Conservation (phyloP, 2,113 vertebrate species). For the Festucalex cinctus region DNA sequence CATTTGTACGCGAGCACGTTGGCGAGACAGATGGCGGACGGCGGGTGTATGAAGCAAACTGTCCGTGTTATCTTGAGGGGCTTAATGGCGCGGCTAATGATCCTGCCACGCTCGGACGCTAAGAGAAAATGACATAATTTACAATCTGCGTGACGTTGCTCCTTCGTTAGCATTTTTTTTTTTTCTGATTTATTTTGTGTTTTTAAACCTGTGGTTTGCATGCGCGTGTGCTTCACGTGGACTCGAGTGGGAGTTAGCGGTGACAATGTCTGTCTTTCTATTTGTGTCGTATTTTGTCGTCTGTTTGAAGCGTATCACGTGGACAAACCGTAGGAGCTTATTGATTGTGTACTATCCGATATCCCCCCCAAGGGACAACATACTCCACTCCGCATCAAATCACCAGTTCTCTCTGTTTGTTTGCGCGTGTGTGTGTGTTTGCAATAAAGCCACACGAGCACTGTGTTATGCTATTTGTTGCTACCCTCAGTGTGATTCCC, state of each 20-base stretch:
- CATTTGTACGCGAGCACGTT: conserved; percentile 3
- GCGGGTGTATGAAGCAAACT: conserved; percentile 65
- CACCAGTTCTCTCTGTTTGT: conserved; percentile 19
- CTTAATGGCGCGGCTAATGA: conserved; percentile 75
- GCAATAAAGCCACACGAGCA: conserved; percentile 25
- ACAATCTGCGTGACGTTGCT: conserved; percentile 60
- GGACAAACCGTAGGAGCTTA: conserved; percentile 46
- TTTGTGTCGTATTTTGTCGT: conserved; percentile 30
- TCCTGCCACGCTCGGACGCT: conserved; percentile 58
- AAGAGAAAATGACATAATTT: conserved; percentile 63
- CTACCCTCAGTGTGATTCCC: conserved; percentile 35
- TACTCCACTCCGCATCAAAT: conserved; percentile 20
- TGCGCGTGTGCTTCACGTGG: neutral
- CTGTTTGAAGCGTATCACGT: conserved; percentile 49
- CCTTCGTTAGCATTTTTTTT: neutral
- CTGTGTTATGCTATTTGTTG: conserved; percentile 40
- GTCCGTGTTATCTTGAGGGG: conserved; percentile 64
- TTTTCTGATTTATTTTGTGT: neutral
- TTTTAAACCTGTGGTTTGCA: neutral
- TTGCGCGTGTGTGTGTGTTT: conserved; percentile 32
- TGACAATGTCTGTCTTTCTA: conserved; percentile 18
- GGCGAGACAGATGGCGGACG: conserved; percentile 70
- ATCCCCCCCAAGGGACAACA: conserved; percentile 26
- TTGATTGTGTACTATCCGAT: conserved; percentile 47
- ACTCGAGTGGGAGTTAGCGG: conserved; percentile 3